Conservation (phyloP, 2,888 invertebrate species). For the Gymnocheta viridis region DNA sequence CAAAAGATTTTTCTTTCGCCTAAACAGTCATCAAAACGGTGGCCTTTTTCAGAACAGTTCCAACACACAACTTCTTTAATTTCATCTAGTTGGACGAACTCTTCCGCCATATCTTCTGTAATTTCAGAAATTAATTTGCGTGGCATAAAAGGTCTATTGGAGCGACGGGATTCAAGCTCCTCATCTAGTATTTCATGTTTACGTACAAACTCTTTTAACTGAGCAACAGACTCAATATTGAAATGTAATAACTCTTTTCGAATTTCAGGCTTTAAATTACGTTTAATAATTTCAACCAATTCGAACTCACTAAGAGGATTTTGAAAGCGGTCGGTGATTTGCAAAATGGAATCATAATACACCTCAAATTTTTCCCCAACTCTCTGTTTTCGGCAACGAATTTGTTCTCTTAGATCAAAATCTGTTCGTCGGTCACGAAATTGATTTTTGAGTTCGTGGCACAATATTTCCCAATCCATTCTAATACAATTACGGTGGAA, state of each 20-base stretch:
- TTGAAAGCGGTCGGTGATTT: constrained; percentile 12
- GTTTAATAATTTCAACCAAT: constrained; percentile 15
- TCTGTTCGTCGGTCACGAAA: constrained; percentile 50
- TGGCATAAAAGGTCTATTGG: not conserved
- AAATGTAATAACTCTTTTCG: constrained; percentile 32
- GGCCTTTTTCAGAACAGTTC: constrained; percentile 17
- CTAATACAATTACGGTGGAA: too few species aligned
- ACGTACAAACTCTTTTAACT: too few species aligned
- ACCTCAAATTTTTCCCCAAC: too few species aligned
- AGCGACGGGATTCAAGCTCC: not conserved
- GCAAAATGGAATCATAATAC: constrained; percentile 28
- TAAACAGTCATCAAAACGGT: constrained; percentile 28
- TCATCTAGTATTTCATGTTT: too few species aligned
- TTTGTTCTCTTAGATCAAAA: constrained; percentile 34
- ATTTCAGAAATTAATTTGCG: constrained; percentile 21
- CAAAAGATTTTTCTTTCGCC: constrained; percentile 18
- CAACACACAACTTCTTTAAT: constrained; percentile 14
- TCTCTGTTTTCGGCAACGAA: constrained; percentile 15
- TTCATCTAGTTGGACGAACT: not conserved
- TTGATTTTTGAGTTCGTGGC: constrained; percentile 13
- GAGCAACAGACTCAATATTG: not conserved
- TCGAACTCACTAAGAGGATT: not conserved
- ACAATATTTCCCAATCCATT: constrained; percentile 26
- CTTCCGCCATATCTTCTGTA: not conserved
- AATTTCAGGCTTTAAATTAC: constrained; percentile 17